phyloP scores from a whole-genome alignment of 2,888 invertebrate genomes.

The Meta bourneti region DNA sequence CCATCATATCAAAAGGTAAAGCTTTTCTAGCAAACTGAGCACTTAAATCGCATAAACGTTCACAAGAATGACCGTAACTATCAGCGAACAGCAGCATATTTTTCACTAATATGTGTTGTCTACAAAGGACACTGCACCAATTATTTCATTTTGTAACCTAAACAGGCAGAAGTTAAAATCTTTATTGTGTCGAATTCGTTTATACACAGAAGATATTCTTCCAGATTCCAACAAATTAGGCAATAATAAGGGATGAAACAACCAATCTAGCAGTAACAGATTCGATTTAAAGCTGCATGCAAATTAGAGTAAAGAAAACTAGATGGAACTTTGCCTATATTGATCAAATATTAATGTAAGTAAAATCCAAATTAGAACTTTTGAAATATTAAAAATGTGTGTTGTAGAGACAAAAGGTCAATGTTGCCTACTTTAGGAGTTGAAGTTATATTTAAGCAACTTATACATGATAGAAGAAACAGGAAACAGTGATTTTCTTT shows the following conservation, averaged over 20 bases:
- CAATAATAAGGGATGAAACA: slow-evolving; percentile 8
- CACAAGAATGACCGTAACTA: neutral
- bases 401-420: no score
- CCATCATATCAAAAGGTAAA: neutral
- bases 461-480: no score
- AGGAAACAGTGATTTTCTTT: no score
- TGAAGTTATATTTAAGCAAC: no score
- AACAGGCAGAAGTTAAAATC: neutral
- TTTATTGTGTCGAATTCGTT: neutral
- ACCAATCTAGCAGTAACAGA: neutral
- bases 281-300: no score
- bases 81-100: slow-evolving; percentile 3
- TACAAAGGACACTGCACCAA: neutral
- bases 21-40: neutral
- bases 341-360: no score
- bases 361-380: no score
- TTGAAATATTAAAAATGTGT: no score
- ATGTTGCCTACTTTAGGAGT: no score
- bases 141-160: neutral
- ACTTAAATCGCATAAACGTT: neutral
- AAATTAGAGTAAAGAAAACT: no score
- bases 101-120: neutral
- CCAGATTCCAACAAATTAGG: neutral
- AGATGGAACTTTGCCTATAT: no score
- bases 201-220: neutral